Percentiles rank a stretch among this genome's conserved stretches.
Conservation (phyloP, 2,797 vertebrate genomes). For the Neopelma chrysocephalum region DNA sequence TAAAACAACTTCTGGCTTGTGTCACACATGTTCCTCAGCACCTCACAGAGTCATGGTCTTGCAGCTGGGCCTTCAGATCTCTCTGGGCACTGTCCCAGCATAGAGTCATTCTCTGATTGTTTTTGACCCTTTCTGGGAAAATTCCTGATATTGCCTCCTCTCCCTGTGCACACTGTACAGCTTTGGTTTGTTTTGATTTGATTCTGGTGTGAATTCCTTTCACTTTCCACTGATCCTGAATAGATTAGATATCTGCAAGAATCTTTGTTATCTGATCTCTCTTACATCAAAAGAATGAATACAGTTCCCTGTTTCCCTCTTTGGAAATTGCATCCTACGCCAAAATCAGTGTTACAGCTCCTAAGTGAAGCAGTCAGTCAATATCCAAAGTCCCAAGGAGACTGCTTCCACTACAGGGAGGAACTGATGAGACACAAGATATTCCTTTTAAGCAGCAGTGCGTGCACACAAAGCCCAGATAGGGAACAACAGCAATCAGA, state of each 20-base stretch:
- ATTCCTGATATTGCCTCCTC: background rate
- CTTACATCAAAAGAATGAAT: background rate
- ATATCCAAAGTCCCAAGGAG: background rate
- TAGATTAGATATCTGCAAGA: background rate
- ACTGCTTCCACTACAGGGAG: background rate
- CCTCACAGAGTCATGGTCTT: accelerated
- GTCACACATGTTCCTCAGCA: background rate
- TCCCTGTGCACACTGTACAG: background rate
- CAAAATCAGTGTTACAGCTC: accelerated
- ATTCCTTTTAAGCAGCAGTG: background rate
- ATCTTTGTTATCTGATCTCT: background rate
- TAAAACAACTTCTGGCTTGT: background rate
- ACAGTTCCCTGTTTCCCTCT: background rate
- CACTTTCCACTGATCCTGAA: background rate
- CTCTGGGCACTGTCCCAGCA: background rate
- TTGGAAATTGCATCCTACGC: background rate
- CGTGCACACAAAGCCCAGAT: background rate
- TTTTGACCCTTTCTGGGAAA: background rate
- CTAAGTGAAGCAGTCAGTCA: background rate
- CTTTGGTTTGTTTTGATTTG: background rate
- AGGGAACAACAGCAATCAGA: background rate
- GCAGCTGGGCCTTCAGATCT: background rate
- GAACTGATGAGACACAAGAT: background rate
- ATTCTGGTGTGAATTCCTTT: background rate
- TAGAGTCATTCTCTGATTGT: background rate